Evolutionary conservation across 2,888 invertebrate species (phyloP), one percentile per base, ranked within the genome.

Genomic region (Syrphus vitripennis): DNA sequence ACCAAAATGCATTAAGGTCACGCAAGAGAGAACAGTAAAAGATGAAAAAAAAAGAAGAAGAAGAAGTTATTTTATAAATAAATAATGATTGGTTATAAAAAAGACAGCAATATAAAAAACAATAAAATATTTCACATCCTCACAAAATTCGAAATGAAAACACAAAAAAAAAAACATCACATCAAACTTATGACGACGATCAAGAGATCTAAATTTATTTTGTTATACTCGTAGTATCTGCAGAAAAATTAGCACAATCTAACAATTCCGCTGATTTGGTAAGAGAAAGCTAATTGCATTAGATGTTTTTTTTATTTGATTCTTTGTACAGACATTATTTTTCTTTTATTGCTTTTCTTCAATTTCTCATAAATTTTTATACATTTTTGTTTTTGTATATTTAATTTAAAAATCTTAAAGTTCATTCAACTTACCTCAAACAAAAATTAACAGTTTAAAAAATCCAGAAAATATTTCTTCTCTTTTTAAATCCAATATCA

Each of bases 361-460:
- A 19, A 19, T 57, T 40, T 16, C 37, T 65, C 57, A 40, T 16
- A n/a, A n/a, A n/a, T n/a, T n/a, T n/a, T n/a, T n/a, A n/a, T n/a
- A n/a, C n/a, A n/a, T n/a, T n/a, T n/a, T 29, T 53, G 34, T 10
- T 31, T 16, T 61, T 45, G 10, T 29, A 74, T 74, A 29, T 19
- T 31, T 48, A 21, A 74, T n/a, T n/a, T n/a, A 57, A 48, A n/a
- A 67, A 42, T 19, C 14, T n/a, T 29, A 37, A 40, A 70, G 83
- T 84, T 81, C 81, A 55, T 81, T 84, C 81, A 84, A 84, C 84
- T 84, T 81, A 84, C 84, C 84, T 72, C 71, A 21, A 42, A 59
- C 21, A 72, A 40, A 53, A 21, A 34, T 67, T 34, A 14, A 61
- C 10, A 48, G 19, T 45, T 48, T 40, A 57, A 48, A 59, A 21